These are phyloP conservation scores for Enteromius argenteus DNA, from an alignment of 2,797 vertebrate species.

Conservation along the genomic window DNA sequence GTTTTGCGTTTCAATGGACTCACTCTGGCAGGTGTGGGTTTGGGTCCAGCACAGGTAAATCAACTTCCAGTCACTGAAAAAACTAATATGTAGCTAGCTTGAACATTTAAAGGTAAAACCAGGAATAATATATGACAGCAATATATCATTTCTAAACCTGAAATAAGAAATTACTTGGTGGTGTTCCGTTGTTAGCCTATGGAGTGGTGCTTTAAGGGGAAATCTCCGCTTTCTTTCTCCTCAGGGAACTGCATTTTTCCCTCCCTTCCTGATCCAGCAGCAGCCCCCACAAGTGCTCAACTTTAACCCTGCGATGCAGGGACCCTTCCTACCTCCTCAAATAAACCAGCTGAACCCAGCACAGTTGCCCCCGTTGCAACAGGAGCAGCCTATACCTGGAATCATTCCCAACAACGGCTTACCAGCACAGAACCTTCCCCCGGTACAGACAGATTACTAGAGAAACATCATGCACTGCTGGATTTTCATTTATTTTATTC, in stretches of 20 bases:
- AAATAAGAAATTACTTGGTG: not conserved
- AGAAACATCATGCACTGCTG: not conserved
- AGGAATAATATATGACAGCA: not conserved
- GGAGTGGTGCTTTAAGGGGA: not conserved
- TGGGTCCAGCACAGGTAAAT: conserved; percentile 53
- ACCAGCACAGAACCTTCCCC: conserved; percentile 45
- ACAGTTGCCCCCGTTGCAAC: conserved; percentile 39
- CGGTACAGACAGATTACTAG: conserved; percentile 27
- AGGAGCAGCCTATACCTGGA: conserved; percentile 47
- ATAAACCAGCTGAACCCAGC: conserved; percentile 50
- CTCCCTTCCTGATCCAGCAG: conserved; percentile 58
- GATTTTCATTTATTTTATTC: not conserved
- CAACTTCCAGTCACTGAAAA: not conserved
- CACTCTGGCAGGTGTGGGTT: conserved; percentile 30
- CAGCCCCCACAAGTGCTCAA: conserved; percentile 57
- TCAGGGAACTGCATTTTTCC: conserved; percentile 53
- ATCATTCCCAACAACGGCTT: conserved; percentile 45
- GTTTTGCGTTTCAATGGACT: conserved; percentile 55
- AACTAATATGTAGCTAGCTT: not conserved
- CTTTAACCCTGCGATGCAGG: conserved; percentile 49
- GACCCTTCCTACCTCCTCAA: conserved; percentile 55
- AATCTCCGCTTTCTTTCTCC: not conserved
- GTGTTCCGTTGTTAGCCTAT: not conserved
- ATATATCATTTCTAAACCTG: not conserved
- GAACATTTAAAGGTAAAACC: not conserved